Evolutionary conservation across 2,797 vertebrate genomes (phyloP), one percentile per base, ranked within the genome.

Genomic region (Chaenodraco wilsoni): DNA sequence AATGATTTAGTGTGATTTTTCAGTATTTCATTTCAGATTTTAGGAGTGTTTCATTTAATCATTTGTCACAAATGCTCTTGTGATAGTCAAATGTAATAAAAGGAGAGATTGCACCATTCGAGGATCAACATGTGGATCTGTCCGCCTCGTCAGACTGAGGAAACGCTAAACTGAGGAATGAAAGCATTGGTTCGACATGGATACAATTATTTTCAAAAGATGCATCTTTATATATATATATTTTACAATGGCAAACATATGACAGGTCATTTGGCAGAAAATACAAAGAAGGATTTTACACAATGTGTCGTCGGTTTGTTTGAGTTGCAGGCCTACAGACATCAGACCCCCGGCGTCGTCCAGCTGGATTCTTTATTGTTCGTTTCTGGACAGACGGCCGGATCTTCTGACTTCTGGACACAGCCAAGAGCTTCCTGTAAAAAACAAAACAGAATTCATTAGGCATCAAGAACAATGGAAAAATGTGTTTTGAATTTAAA

Each of bases 1-100:
- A 95, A 94, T 91, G 89, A 95, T 94, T 94, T 95, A 95, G 94
- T 94, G 94, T 95, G 94, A 88, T 93, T 93, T 62, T 94, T 84
- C 87, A 87, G 90, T 92, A 87, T 92, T 92, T 93, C 81, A 92
- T 93, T 92, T 92, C 81, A 78, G 75, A 91, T 52, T 88, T 90
- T 92, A 91, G 90, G 75, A 92, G 90, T 90, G 90, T 93, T 92
- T 92, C 85, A 92, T 92, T 92, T 92, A 89, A 89, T 91, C 90
- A 91, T 90, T 92, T 92, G 92, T 92, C 90, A 92, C 92, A 93
- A 91, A 93, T 91, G 92, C 92, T 93, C 88, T 93, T 91, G 92
- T 94, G 93, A 94, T 91, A 91, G 93, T 93, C 89, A 90, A 93
- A 91, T 87, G 85, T 93, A 94, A 94, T 93, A 93, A 94, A 94